Evolutionary conservation across 2,888 invertebrate genomes (phyloP).

Genomic region (Chalcosyrphus nemorum): DNA sequence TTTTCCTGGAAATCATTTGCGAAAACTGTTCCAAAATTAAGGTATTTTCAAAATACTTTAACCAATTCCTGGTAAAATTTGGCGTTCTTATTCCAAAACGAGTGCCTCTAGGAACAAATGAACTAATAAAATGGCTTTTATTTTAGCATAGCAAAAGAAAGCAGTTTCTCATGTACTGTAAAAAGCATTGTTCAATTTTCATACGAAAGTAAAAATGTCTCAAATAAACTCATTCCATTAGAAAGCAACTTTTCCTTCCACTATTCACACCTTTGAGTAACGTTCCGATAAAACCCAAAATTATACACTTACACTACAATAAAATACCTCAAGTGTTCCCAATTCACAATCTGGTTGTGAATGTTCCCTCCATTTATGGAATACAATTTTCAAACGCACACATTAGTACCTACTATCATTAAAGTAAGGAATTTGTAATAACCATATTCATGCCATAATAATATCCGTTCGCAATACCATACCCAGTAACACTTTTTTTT

Average conservation of each 20-base stretch:
- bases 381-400: constrained; percentile 42
- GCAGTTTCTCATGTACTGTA: neutral
- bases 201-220: neutral
- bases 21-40: too few species aligned
- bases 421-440: constrained; percentile 58
- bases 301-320: constrained; percentile 1
- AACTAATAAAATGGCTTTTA: neutral
- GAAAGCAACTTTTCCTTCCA: neutral
- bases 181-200: neutral
- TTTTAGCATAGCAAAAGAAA: neutral
- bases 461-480: constrained; percentile 65
- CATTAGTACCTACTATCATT: constrained; percentile 45
- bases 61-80: too few species aligned
- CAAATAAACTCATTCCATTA: neutral
- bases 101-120: neutral
- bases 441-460: constrained; percentile 65
- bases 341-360: constrained; percentile 22
- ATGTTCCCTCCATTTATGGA: constrained; percentile 6
- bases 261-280: constrained; percentile 13
- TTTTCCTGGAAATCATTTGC: too few species aligned
- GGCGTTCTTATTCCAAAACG: too few species aligned
- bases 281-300: constrained; percentile 5
- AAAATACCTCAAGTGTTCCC: constrained; percentile 28
- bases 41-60: too few species aligned
- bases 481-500: constrained; percentile 47